These are phyloP conservation scores for Stichopus chloronotus DNA, from an alignment of 35 echinoderm and acorn worm species.

Conservation along the genomic window DNA sequence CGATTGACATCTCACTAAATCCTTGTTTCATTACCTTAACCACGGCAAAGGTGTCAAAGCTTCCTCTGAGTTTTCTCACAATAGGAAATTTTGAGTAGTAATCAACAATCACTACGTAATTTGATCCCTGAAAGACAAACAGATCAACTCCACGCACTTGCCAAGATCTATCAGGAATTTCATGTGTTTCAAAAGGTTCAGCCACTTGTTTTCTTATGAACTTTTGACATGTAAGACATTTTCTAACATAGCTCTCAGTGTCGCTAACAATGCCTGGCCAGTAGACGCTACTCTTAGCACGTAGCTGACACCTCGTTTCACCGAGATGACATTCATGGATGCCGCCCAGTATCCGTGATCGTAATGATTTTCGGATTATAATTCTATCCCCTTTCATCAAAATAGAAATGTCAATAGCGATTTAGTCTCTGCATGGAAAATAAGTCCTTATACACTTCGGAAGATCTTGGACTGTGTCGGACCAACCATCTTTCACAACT, in stretches of 20 bases:
- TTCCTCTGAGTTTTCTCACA: conserved; percentile 33
- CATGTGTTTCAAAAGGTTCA: conserved; percentile 57
- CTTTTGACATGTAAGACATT: conserved; percentile 19
- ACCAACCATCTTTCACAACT: conserved; percentile 30
- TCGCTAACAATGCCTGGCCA: conserved; percentile 49
- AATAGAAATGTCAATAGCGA: conserved; percentile 3
- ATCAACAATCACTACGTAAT: conserved; percentile 57
- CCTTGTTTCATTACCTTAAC: conserved; percentile 2
- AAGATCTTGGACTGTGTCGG: conserved; percentile 28
- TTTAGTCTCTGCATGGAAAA: conserved; percentile 51
- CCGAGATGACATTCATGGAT: conserved; percentile 23
- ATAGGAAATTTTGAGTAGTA: conserved; percentile 58
- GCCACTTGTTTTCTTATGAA: conserved; percentile 14
- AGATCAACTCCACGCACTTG: conserved; percentile 34
- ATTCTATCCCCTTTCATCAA: conserved; percentile 52
- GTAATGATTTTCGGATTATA: conserved; percentile 29
- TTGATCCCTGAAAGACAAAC: conserved; percentile 10
- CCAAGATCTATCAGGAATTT: conserved; percentile 63
- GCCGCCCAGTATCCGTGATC: conserved; percentile 2
- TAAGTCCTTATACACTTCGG: conserved; percentile 48
- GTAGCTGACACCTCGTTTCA: conserved; percentile 19
- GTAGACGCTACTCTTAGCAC: conserved; percentile 41
- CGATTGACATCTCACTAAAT: conserved; percentile 47
- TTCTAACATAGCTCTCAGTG: conserved; percentile 32
- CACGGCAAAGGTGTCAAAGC: not conserved